These are phyloP conservation scores for Phaedon cochleariae DNA, from an alignment of 2,888 invertebrate genomes.

Conservation along the genomic window DNA sequence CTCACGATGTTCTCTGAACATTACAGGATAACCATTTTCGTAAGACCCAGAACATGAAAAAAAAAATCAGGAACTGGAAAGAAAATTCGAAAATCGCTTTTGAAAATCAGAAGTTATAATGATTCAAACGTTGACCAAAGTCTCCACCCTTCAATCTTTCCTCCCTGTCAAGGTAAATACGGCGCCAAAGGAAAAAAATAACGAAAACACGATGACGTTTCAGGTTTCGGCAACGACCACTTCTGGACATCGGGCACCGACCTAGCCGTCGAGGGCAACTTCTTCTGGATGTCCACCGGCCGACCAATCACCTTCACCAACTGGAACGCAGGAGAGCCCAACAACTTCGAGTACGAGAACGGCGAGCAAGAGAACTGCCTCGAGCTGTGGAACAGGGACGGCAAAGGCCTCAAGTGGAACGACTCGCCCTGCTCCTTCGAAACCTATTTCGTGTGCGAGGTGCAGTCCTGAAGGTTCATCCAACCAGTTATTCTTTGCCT, in stretches of 20 bases:
- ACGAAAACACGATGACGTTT: too few species aligned
- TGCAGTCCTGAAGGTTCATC: conserved; percentile 61
- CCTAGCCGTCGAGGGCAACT: conserved; percentile 88
- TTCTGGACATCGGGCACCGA: conserved; percentile 95
- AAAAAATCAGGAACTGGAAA: too few species aligned
- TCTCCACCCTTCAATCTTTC: too few species aligned
- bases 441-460: conserved; percentile 92
- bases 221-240: conserved; percentile 89
- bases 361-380: conserved; percentile 93
- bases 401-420: conserved; percentile 92
- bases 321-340: conserved; percentile 94
- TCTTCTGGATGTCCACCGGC: conserved; percentile 94
- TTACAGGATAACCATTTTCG: too few species aligned
- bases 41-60: too few species aligned
- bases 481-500: neutral
- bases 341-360: conserved; percentile 92
- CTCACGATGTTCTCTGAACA: too few species aligned
- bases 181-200: too few species aligned
- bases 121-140: too few species aligned
- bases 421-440: conserved; percentile 94
- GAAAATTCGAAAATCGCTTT: too few species aligned
- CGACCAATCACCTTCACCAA: conserved; percentile 89
- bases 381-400: conserved; percentile 91
- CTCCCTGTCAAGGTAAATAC: too few species aligned
- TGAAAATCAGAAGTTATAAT: too few species aligned